Conservation (phyloP, 1,140 invertebrate genomes). For the Diabrotica virgifera region DNA sequence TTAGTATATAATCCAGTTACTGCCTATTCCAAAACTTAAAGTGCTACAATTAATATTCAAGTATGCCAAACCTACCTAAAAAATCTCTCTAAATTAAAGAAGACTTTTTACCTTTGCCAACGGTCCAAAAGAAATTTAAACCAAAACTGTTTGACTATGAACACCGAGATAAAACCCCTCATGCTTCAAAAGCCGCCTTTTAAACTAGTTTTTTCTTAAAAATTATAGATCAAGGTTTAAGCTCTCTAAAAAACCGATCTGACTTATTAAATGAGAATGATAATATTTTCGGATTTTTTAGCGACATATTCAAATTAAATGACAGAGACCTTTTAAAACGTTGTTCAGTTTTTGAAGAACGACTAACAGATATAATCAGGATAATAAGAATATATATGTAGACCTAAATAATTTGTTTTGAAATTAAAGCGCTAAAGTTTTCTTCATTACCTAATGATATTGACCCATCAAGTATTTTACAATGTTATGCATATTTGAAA, state of each 20-base stretch:
- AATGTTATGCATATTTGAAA: neutral
- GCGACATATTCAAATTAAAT: no score
- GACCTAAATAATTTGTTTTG: no score
- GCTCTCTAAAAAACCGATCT: neutral
- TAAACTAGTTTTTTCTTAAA: no score
- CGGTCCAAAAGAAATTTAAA: neutral
- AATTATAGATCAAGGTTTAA: neutral
- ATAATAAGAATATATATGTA: neutral
- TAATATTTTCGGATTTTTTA: neutral
- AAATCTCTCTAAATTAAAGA: no score
- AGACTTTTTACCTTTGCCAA: no score
- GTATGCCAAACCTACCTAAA: no score
- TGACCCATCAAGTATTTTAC: neutral
- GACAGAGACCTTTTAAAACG: neutral
- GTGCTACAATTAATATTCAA: no score
- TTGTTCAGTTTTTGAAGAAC: neutral
- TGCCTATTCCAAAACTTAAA: no score
- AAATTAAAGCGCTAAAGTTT: no score
- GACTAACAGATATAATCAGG: neutral
- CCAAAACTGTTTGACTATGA: neutral
- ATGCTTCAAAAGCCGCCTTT: neutral
- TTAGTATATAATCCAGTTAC: no score
- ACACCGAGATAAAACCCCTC: neutral
- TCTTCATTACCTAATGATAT: neutral
- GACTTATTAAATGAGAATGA: neutral